phyloP scores from a whole-genome alignment of 2,797 vertebrate genomes.

The Yasuhikotakia modesta region DNA sequence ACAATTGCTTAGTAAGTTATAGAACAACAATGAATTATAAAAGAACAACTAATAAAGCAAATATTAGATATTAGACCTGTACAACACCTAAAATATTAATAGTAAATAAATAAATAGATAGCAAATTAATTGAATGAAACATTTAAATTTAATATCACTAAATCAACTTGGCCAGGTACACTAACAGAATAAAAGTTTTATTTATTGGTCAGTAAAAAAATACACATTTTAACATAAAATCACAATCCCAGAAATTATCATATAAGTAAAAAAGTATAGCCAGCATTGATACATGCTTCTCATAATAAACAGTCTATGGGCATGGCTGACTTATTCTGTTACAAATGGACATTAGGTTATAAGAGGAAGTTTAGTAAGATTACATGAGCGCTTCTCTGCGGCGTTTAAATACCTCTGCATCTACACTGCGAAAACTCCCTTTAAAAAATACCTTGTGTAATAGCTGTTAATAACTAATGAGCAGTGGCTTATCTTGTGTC shows the following conservation, averaged over 20 bases:
- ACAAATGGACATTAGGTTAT: conserved; percentile 55
- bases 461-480: no score
- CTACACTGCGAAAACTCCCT: not conserved
- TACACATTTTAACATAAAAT: no score
- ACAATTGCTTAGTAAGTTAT: conserved; percentile 54
- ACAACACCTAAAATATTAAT: not conserved
- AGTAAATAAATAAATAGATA: not conserved
- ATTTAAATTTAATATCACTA: no score
- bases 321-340: conserved; percentile 58
- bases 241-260: no score
- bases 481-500: no score
- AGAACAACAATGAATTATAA: conserved; percentile 1
- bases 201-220: not conserved
- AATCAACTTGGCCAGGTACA: no score
- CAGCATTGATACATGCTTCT: no score
- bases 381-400: conserved; percentile 62
- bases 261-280: no score
- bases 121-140: no score
- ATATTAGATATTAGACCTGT: not conserved
- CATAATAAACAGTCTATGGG: not conserved
- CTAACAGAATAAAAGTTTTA: no score
- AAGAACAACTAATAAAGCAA: not conserved
- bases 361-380: conserved; percentile 60
- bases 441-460: not conserved
- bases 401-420: conserved; percentile 60